A percentile compares a stretch with the other conserved stretches of the same genome.
phyloP scores from a whole-genome alignment of 1,140 invertebrate genomes.

The Sweltsa coloradensis region DNA sequence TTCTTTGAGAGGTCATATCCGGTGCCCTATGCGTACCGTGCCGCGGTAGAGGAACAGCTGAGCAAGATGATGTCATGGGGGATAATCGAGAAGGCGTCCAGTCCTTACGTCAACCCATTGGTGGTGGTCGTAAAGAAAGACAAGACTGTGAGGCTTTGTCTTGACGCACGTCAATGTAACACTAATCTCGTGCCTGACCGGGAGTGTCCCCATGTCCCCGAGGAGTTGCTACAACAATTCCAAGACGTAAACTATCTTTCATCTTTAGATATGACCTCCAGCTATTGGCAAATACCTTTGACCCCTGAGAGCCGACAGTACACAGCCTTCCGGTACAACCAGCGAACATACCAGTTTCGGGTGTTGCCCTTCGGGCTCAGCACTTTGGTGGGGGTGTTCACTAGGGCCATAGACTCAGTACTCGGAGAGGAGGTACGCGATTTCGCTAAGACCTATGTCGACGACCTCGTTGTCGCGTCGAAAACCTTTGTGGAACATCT shows the following conservation, averaged over 20 bases:
- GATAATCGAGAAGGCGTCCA: slow-evolving; percentile 19
- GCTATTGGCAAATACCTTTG: slow-evolving; percentile 28
- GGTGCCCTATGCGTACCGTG: no score
- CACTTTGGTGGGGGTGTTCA: slow-evolving; percentile 16
- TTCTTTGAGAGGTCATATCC: no score
- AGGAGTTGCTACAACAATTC: slow-evolving; percentile 19
- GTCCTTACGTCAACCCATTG: slow-evolving; percentile 25
- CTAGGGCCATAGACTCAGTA: background rate
- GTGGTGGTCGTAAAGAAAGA: slow-evolving; percentile 22
- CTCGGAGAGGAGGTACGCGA: background rate
- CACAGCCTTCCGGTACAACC: slow-evolving; percentile 25
- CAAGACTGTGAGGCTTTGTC: slow-evolving; percentile 21
- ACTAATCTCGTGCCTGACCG: slow-evolving; percentile 20
- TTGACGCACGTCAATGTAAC: slow-evolving; percentile 26
- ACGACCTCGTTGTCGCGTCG: slow-evolving; percentile 18
- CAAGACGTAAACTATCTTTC: slow-evolving; percentile 20
- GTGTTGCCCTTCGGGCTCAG: slow-evolving; percentile 22
- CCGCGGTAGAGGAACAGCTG: no score
- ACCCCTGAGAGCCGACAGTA: slow-evolving; percentile 19
- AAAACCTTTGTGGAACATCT: slow-evolving; percentile 17
- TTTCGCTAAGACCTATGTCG: slow-evolving; percentile 3
- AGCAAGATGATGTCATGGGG: slow-evolving; percentile 17
- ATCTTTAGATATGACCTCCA: slow-evolving; percentile 23
- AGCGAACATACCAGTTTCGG: slow-evolving; percentile 22
- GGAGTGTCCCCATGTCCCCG: background rate